These are phyloP conservation scores for Sturnira hondurensis DNA, from an alignment of 2,113 vertebrate species.

Conservation along the genomic window DNA sequence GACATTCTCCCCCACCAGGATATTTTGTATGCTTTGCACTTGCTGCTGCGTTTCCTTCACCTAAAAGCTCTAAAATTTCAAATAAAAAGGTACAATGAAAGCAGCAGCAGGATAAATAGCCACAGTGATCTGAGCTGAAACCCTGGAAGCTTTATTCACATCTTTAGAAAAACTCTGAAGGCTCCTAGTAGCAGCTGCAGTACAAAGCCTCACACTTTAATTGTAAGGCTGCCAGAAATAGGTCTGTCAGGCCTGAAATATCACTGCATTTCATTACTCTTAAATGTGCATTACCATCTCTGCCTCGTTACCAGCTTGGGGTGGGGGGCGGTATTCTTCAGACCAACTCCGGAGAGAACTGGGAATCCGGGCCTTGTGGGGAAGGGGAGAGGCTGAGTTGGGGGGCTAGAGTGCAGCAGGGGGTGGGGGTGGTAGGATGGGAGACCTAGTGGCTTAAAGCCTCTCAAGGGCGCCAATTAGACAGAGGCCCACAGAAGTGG, in stretches of 20 bases:
- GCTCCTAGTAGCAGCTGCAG: constrained; percentile 74
- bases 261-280: constrained; percentile 78
- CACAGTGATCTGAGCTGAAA: constrained; percentile 68
- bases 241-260: constrained; percentile 79
- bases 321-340: constrained; percentile 26
- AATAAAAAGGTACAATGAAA: constrained; percentile 70
- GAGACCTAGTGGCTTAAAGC: background rate
- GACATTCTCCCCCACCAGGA: constrained; percentile 62
- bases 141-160: constrained; percentile 74
- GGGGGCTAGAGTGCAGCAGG: background rate
- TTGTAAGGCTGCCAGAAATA: constrained; percentile 78
- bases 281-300: constrained; percentile 64
- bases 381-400: background rate
- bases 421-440: no score
- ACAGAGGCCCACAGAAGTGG: background rate
- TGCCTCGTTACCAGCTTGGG: constrained; percentile 59
- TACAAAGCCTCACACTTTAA: constrained; percentile 75
- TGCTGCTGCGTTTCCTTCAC: constrained; percentile 62
- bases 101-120: constrained; percentile 75
- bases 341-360: constrained; percentile 14
- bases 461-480: background rate
- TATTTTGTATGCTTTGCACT: constrained; percentile 70
- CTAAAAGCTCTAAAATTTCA: constrained; percentile 73
- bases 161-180: constrained; percentile 73
- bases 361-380: background rate